A percentile compares a stretch with the other conserved stretches of the same genome.
Conservation (phyloP, 2,113 vertebrate species). For the Epinephelus moara region DNA sequence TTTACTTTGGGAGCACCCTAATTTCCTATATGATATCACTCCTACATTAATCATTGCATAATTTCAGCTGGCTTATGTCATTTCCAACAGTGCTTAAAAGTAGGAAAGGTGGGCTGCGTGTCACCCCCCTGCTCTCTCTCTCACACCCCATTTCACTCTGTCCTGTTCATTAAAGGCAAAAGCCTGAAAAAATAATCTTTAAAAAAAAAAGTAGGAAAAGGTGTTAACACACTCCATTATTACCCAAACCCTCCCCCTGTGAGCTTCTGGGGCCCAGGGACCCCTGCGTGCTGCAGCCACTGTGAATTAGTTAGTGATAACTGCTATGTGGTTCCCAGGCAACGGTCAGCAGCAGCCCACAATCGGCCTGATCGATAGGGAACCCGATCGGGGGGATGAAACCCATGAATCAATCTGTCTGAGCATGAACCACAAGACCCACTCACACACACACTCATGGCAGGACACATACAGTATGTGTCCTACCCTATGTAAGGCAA, state of each 20-base stretch:
- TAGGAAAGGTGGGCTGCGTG: not conserved
- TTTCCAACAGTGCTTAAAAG: not conserved
- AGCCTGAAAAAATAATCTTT: too few species aligned
- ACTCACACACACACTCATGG: not conserved
- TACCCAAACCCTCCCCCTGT: not conserved
- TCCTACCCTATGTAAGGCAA: not conserved
- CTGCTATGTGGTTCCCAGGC: constrained; percentile 54
- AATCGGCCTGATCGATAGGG: constrained; percentile 71
- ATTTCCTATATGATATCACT: not conserved
- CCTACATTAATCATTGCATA: not conserved
- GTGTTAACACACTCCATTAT: not conserved
- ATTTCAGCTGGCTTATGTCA: not conserved
- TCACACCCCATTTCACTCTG: too few species aligned
- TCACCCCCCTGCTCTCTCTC: too few species aligned
- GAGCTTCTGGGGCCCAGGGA: not conserved
- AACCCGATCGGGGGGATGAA: constrained; percentile 70
- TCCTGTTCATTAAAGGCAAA: too few species aligned
- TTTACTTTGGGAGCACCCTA: not conserved
- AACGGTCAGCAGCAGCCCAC: constrained; percentile 47
- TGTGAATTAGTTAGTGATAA: constrained; percentile 57
- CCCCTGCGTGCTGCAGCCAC: not conserved
- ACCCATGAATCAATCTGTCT: constrained; percentile 80
- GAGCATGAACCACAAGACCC: constrained; percentile 41
- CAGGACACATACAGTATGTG: not conserved
- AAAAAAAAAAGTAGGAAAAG: not conserved